Conservation (phyloP, 1,140 invertebrate genomes). For the Anthonomus grandis region DNA sequence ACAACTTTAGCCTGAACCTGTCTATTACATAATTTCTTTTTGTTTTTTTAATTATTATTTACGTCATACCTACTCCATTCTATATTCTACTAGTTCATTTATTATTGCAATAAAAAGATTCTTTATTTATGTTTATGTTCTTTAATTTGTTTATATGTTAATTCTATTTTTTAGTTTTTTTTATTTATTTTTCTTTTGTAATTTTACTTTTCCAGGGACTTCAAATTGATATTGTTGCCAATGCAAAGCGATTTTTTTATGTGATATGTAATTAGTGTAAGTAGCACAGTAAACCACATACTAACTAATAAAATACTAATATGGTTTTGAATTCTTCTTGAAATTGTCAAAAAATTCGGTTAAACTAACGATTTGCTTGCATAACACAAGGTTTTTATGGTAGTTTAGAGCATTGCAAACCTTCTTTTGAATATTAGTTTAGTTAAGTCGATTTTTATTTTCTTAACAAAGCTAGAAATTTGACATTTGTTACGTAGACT, state of each 20-base stretch:
- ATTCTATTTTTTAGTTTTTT: conserved; percentile 4
- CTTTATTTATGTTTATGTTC: neutral
- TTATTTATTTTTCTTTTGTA: conserved; percentile 20
- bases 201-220: conserved; percentile 22
- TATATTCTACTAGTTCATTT: no score
- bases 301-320: neutral
- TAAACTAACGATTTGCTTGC: conserved; percentile 7
- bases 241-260: conserved; percentile 15
- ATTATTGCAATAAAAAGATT: no score
- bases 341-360: no score
- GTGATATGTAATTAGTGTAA: conserved; percentile 15
- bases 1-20: no score
- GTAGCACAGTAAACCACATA: neutral
- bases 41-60: no score
- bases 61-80: no score
- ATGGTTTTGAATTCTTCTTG: neutral
- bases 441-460: no score
- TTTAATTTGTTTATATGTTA: neutral
- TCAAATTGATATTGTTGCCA: conserved; percentile 27
- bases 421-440: no score
- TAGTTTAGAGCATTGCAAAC: no score
- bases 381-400: no score
- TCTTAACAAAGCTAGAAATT: no score
- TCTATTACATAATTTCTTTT: neutral
- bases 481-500: no score